Evolutionary conservation across 2,113 vertebrate genomes (phyloP), one percentile per base, ranked within the genome.

Genomic region (Orycteropus afer): DNA sequence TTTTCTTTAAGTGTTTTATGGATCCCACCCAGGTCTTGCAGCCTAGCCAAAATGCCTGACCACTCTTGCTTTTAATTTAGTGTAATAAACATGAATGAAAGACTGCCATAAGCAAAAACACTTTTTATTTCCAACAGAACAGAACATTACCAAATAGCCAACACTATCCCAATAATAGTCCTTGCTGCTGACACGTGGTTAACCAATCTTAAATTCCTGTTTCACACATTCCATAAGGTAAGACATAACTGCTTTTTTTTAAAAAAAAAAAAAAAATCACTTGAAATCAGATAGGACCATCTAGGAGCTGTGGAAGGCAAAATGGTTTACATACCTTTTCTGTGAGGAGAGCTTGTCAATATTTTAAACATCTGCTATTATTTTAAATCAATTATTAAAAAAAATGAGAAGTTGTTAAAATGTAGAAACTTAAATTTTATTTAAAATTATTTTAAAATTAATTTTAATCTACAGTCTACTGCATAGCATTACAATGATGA

Each of bases 1-100:
- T 96, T 89, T 87, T 90, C 98, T 98, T 98, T 98, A 98, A 98
- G 53, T 87, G 65, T 77, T 73, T 88, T 87, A 76, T 40, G 87
- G 10, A 73, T 97, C 95, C 97, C 67, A 67, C 92, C 93, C 97
- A 97, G 93, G 91, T 81, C 89, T 95, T 91, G 92, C 71, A 92
- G 88, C 90, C 95, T 98, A 98, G 98, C 98, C 63, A 85, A 95
- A n/a, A 74, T 97, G 98, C 98, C 98, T 91, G 20, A 47, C 76
- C 71, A 74, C 91, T 97, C 97, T 97, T 45, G 37, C 89, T 97
- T n/a, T 98, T 96, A 96, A 96, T 59, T 96, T 96, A 89, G 78
- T 84, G 89, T 93, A 97, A 84, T 95, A 95, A 97, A 90, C 74
- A 92, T 65, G 95, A 97, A 45, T 93, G 84, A 93, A 95, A 91